Evolutionary conservation across 2,797 vertebrate genomes (phyloP).

Genomic region (Phataginus tetradactyla): DNA sequence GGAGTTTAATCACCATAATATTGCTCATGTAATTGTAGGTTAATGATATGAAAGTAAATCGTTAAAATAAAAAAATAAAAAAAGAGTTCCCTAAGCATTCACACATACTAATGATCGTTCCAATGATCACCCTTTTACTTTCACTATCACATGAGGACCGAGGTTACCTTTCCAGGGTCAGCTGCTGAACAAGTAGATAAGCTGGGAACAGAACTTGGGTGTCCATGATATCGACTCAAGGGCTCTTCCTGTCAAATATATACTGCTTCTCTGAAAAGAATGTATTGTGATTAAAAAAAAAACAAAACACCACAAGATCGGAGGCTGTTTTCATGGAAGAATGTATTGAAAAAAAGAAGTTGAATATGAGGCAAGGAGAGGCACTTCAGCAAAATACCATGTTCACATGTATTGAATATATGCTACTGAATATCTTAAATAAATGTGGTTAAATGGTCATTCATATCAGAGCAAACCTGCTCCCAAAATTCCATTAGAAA

Average conservation of each 20-base stretch:
- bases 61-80: too few relatives aligned
- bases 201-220: background rate
- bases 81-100: background rate
- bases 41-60: too few relatives aligned
- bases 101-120: background rate
- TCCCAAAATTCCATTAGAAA: slow-evolving; percentile 13
- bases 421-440: background rate
- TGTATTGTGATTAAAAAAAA: background rate
- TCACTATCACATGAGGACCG: background rate
- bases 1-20: too few relatives aligned
- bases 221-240: background rate
- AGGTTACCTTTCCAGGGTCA: background rate
- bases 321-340: background rate
- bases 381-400: background rate
- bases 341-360: background rate
- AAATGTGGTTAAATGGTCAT: background rate
- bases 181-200: background rate
- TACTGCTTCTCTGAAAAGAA: background rate
- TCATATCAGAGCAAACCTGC: background rate
- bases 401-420: background rate
- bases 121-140: background rate
- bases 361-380: background rate
- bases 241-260: background rate
- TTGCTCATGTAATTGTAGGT: too few relatives aligned
- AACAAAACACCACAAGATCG: background rate